Base-by-base conservation (phyloP, 2,888 invertebrate species). In the Drosophila falleni region DNA sequence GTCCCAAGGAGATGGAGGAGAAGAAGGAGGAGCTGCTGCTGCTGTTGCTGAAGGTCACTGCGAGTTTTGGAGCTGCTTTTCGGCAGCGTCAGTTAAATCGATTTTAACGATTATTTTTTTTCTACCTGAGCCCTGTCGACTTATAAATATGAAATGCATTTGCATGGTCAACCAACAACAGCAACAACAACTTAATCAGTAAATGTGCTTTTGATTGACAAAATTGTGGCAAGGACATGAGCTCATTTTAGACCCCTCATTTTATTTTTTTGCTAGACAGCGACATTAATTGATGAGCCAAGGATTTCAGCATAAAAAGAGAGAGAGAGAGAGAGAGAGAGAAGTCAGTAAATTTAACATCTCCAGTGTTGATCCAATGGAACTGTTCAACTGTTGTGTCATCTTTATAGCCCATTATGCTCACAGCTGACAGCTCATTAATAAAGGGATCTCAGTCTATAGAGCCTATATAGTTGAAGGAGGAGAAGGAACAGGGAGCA, bases 191-290 rank as follows among this genome's bases (percentile, higher is more conserved):
- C 31, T 23, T 42, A 42, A 23, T 23, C 49, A 39, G 35, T 66
- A 71, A 78, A 70, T 74, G 63, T 67, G 71, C 69, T 73, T 76
- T 73, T 89, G 80, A 86, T 89, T 89, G 86, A 89, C 86, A 84
- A 86, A 86, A 87, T 65, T 89, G 80, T 87, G 86, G 85, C 86
- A 86, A 89, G 86, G 86, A 89, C 89, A 64, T 19, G 39, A 33
- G 37, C 60, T 47, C 60, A 73, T 59, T 69, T 56, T 54, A 46
- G 66, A 31, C 58, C 51, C 47, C 51, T 26, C 56, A 33, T 42
- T 8, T 29, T 29, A 6, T n/a, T 29, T 29, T 8, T 29, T 29
- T 29, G 8, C 29, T 29, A 11, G 66, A 56, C 46, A n/a, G 23
- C 65, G 81, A 78, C 82, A 64, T 71, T 84, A 87, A 86, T 86